A percentile compares a stretch with the other conserved stretches of the same genome.
These are phyloP conservation scores for Planococcus citri DNA, from an alignment of 1,140 invertebrate genomes.

Conservation along the genomic window DNA sequence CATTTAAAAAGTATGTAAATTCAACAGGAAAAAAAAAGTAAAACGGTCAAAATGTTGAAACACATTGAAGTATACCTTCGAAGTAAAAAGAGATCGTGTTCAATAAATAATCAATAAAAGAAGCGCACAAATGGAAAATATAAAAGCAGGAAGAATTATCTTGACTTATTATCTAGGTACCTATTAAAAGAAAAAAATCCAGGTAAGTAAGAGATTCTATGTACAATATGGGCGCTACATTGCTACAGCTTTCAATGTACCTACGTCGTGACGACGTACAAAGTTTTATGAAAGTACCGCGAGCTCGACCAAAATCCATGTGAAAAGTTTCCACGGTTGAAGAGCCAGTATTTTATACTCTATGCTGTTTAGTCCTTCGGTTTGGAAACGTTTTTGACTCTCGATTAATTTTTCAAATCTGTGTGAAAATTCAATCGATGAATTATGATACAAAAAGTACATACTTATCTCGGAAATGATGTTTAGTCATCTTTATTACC, in stretches of 20 bases:
- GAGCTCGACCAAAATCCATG: not conserved
- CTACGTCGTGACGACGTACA: not conserved
- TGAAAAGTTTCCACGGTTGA: not conserved
- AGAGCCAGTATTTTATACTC: slow-evolving; percentile 46
- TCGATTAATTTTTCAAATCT: slow-evolving; percentile 73
- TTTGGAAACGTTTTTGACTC: slow-evolving; percentile 65
- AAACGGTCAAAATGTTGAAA: no score
- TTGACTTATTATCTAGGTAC: no score
- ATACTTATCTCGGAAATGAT: slow-evolving; percentile 2
- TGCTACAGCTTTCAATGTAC: no score
- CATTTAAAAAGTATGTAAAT: no score
- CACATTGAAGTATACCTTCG: no score
- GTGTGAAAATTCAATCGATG: slow-evolving; percentile 28
- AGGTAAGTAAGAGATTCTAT: not conserved
- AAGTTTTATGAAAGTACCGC: not conserved
- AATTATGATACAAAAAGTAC: not conserved
- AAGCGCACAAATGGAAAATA: no score
- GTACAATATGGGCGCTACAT: not conserved
- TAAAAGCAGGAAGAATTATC: no score
- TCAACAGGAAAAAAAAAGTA: no score
- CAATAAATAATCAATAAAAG: no score
- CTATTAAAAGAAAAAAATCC: not conserved
- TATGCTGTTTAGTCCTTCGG: slow-evolving; percentile 77
- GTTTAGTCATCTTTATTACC: not conserved
- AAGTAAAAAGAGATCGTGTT: no score